Percentiles rank a stretch among this genome's conserved stretches.
Conservation (phyloP, 1,140 invertebrate species). For the Brachionus sp. region DNA sequence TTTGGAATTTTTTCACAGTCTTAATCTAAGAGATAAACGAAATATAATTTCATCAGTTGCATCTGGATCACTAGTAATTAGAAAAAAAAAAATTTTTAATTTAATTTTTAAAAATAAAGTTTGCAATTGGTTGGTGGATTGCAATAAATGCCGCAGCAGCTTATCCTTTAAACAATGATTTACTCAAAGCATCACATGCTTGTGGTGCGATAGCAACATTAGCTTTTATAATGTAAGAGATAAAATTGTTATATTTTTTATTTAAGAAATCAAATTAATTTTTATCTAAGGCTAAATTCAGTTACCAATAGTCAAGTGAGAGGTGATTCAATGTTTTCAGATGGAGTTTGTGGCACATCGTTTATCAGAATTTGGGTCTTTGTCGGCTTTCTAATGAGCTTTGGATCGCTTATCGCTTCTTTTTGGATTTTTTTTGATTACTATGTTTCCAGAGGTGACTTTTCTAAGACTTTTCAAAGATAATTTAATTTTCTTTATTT, state of each 20-base stretch:
- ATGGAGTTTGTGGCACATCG: slow-evolving; percentile 17
- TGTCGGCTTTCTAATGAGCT: slow-evolving; percentile 30
- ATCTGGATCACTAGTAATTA: slow-evolving; percentile 34
- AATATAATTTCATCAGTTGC: slow-evolving; percentile 28
- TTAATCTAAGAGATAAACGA: slow-evolving; percentile 42
- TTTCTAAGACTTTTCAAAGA: neutral
- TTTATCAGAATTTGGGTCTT: slow-evolving; percentile 34
- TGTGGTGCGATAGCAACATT: slow-evolving; percentile 89
- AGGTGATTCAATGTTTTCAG: slow-evolving; percentile 42
- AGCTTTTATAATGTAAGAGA: slow-evolving; percentile 79
- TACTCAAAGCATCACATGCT: slow-evolving; percentile 77
- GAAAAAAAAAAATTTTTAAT: neutral
- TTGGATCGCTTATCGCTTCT: slow-evolving; percentile 38
- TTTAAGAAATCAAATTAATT: neutral
- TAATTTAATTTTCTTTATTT: neutral
- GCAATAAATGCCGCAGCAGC: slow-evolving; percentile 86
- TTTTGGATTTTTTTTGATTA: slow-evolving; percentile 46
- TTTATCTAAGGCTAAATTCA: slow-evolving; percentile 32
- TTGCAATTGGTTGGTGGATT: slow-evolving; percentile 94
- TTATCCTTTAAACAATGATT: slow-evolving; percentile 67
- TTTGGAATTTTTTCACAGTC: slow-evolving; percentile 31
- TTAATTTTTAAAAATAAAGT: slow-evolving; percentile 64
- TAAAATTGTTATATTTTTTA: neutral
- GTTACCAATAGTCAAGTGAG: slow-evolving; percentile 44
- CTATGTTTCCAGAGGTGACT: slow-evolving; percentile 38